Percentiles rank a stretch among this genome's conserved stretches.
These are phyloP conservation scores for Onychomys leucogaster DNA, from an alignment of 2,797 vertebrate species.

Conservation along the genomic window DNA sequence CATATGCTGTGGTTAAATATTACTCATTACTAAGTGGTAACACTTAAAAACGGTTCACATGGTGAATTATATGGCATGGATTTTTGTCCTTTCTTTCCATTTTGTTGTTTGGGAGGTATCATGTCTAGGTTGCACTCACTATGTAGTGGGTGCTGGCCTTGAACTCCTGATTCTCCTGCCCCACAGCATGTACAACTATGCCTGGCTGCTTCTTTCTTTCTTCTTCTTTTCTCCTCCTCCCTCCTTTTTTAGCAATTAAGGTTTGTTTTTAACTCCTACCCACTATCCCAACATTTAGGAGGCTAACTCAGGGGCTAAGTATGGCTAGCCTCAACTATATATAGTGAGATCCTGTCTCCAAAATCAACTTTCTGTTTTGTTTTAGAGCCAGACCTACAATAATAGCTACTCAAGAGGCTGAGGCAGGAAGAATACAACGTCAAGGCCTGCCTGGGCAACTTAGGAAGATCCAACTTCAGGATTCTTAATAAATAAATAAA, in stretches of 20 bases:
- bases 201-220: not conserved
- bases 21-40: constrained; percentile 18
- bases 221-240: not conserved
- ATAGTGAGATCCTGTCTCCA: not conserved
- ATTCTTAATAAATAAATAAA: not conserved
- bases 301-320: not conserved
- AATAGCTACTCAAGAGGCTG: not conserved
- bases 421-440: not conserved
- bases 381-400: not conserved
- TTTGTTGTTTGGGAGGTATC: not conserved
- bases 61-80: not conserved
- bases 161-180: not conserved
- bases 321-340: not conserved
- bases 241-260: not conserved
- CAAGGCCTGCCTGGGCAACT: not conserved
- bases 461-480: not conserved
- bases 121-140: not conserved
- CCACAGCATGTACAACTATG: not conserved
- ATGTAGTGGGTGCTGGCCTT: not conserved
- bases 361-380: not conserved
- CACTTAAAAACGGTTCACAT: not conserved
- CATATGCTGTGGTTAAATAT: constrained; percentile 62
- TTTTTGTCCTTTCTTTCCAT: not conserved
- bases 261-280: not conserved
- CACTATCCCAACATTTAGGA: not conserved